phyloP scores from a whole-genome alignment of 2,113 vertebrate genomes.

The Calonectris borealis region DNA sequence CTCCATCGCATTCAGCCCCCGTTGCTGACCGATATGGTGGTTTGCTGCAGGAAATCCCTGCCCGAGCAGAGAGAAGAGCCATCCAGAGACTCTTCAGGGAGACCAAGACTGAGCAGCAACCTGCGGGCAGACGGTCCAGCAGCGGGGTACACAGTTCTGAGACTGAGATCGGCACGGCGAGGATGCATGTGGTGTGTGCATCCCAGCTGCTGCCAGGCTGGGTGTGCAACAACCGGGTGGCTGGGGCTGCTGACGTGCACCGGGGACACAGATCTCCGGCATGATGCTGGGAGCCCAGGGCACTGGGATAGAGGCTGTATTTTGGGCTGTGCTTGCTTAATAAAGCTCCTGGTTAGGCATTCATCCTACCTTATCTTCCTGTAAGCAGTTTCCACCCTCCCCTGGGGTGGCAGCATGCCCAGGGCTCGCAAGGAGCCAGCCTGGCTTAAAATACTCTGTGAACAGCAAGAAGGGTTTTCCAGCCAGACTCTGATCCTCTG shows the following conservation, averaged over 20 bases:
- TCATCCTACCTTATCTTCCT: background rate
- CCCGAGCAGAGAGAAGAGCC: fast-evolving
- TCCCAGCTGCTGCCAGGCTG: background rate
- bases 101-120: background rate
- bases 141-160: fast-evolving
- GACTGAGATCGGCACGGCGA: fast-evolving
- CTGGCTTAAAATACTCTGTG: background rate
- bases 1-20: fast-evolving
- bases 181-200: fast-evolving
- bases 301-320: background rate
- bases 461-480: background rate
- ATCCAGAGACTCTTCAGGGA: background rate
- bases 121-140: background rate
- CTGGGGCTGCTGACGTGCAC: background rate
- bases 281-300: background rate
- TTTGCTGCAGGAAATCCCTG: background rate
- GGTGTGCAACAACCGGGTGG: fast-evolving
- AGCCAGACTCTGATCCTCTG: background rate
- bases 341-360: background rate
- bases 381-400: background rate
- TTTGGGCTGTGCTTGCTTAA: background rate
- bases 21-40: fast-evolving
- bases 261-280: background rate
- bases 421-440: background rate
- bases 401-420: background rate